Percentiles rank a stretch among this genome's conserved stretches.
Evolutionary conservation across 2,797 vertebrate species (phyloP).

Genomic region (Lutra lutra): DNA sequence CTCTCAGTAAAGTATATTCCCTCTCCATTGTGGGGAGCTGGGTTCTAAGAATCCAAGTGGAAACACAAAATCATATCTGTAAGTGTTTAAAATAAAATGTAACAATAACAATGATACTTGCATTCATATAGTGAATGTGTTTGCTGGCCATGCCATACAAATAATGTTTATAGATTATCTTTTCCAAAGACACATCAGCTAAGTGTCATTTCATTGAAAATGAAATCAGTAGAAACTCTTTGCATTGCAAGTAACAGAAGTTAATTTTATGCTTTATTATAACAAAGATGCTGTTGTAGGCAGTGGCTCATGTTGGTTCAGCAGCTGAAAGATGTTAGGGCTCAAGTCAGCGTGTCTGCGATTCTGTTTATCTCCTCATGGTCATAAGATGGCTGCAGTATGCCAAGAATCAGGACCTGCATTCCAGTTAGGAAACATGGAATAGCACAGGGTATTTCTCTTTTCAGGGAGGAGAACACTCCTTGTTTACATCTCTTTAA

Average conservation of each 20-base stretch:
- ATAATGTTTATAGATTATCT: background rate
- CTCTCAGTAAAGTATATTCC: background rate
- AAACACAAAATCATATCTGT: background rate
- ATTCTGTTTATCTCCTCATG: background rate
- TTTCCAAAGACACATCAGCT: background rate
- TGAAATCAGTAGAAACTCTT: background rate
- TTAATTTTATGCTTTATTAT: background rate
- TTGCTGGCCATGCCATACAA: background rate
- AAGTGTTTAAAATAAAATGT: background rate
- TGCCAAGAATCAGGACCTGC: background rate
- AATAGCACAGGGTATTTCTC: background rate
- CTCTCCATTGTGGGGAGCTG: background rate
- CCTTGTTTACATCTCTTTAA: background rate
- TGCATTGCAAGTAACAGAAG: background rate
- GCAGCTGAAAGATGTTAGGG: background rate
- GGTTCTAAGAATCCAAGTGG: background rate
- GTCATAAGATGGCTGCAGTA: background rate
- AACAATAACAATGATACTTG: background rate
- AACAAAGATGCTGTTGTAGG: background rate
- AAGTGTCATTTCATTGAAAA: background rate
- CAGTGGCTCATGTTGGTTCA: background rate
- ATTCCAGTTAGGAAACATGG: slow-evolving; percentile 31
- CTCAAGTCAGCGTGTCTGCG: background rate
- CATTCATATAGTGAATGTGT: background rate
- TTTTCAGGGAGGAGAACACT: background rate